Evolutionary conservation across 1,140 invertebrate species (phyloP).

Genomic region (Lasaia peninsularis): DNA sequence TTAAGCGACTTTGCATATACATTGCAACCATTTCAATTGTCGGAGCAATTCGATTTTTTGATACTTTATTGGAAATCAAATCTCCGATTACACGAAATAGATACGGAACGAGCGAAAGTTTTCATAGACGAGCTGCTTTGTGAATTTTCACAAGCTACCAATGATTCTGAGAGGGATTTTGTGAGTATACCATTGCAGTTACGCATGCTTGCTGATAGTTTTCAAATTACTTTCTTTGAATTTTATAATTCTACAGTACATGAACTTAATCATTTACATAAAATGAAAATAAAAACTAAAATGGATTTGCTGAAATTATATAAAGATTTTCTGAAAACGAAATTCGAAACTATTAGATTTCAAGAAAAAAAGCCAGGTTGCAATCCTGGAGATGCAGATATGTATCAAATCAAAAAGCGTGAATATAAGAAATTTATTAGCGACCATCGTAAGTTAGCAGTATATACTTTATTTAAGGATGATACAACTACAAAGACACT

Average conservation of each 20-base stretch:
- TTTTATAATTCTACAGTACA: conserved; percentile 8
- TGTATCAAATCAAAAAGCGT: neutral
- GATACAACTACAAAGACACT: neutral
- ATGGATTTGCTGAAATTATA: conserved; percentile 11
- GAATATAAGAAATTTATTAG: conserved; percentile 6
- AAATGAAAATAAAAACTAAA: conserved; percentile 10
- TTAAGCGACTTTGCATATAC: neutral
- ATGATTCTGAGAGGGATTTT: conserved; percentile 11
- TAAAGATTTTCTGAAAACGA: conserved; percentile 12
- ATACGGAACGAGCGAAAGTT: neutral
- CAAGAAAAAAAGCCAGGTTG: conserved; percentile 9
- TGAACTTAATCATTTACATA: neutral
- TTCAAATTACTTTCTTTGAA: conserved; percentile 2
- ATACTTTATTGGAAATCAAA: conserved; percentile 12
- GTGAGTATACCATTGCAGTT: conserved; percentile 15
- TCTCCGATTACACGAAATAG: neutral
- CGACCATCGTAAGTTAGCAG: conserved; percentile 8
- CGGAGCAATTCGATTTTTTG: neutral
- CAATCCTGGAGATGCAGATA: conserved; percentile 2
- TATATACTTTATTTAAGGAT: neutral
- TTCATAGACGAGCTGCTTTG: neutral
- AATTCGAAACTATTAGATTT: conserved; percentile 16
- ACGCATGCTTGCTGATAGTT: conserved; percentile 14
- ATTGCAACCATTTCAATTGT: neutral
- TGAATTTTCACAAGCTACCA: conserved; percentile 12